Conservation (phyloP, 2,113 vertebrate species). For the Oceanites oceanicus region DNA sequence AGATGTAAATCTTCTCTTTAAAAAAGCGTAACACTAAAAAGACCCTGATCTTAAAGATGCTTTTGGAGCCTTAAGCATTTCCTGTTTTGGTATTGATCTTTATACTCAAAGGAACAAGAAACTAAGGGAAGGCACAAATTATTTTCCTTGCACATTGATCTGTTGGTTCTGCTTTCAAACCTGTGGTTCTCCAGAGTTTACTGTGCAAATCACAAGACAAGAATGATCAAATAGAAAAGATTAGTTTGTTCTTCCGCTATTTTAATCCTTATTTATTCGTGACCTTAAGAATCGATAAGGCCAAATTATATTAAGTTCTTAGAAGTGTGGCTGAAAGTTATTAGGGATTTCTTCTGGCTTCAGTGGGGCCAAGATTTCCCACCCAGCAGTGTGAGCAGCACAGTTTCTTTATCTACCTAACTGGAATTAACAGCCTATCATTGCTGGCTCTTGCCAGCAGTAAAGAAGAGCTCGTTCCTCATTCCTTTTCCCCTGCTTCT, state of each 20-base stretch:
- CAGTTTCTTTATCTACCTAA: too few species aligned
- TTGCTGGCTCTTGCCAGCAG: neutral
- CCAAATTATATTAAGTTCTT: neutral
- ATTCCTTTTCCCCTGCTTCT: neutral
- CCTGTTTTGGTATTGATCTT: neutral
- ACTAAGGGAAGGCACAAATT: neutral
- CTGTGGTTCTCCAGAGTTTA: neutral
- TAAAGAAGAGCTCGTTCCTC: neutral
- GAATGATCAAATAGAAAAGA: neutral
- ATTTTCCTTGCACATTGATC: neutral
- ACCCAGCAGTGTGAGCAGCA: neutral
- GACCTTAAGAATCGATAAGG: neutral
- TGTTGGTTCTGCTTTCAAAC: neutral
- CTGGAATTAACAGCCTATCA: neutral
- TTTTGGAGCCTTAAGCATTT: neutral
- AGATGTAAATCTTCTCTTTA: neutral
- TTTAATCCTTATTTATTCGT: neutral
- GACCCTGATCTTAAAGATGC: neutral
- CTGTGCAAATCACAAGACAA: neutral
- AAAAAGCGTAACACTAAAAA: neutral
- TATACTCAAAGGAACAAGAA: neutral
- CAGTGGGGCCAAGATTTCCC: neutral
- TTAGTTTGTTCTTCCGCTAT: neutral
- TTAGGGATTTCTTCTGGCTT: neutral
- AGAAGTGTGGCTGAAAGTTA: neutral